Evolutionary conservation across 2,797 vertebrate genomes (phyloP), one percentile per base, ranked within the genome.

Genomic region (Aselliscus stoliczkanus): DNA sequence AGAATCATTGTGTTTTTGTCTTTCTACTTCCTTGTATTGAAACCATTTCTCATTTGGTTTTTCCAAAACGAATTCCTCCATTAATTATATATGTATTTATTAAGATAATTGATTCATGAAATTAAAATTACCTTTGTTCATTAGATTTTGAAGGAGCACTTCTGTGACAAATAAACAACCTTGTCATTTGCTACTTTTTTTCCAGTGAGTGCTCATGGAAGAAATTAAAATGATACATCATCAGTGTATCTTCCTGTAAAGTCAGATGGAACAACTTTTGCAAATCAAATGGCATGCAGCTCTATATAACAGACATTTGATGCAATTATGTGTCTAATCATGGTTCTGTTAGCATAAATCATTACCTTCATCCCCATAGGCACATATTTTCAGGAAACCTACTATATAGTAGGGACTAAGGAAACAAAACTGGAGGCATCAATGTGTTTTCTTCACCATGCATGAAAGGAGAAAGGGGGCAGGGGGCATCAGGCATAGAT

Each of bases 61-160:
- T 94, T 95, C 70, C 64, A 90, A 95, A 94, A 70, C 88, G n/a
- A 93, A 93, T 90, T 95, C 44, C 75, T 90, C 44, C 82, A 73
- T 90, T 93, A 93, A 96, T 95, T 94, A 94, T 70, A 42, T 69
- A 92, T 34, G 52, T 88, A 92, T 95, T 93, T 97, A 94, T 96
- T 96, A 95, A 92, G 96, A 88, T 83, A 97, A 96, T 90, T 90
- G 90, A 93, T 79, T 97, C 77, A 93, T 96, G 73, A 96, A 94
- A 93, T 92, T 79, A 96, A 94, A 86, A 96, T 93, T 95, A 96
- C 73, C 79, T 97, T 96, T 94, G 64, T 97, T 96, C 86, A 91
- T 91, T 96, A 93, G 94, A 91, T 94, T 95, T 96, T 95, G 64
- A 31, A 93, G 42, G 31, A 88, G 4, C 37, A 83, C 21, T 50